Evolutionary conservation across 2,888 invertebrate genomes (phyloP).

Genomic region (Tenthredo scrophulariae): DNA sequence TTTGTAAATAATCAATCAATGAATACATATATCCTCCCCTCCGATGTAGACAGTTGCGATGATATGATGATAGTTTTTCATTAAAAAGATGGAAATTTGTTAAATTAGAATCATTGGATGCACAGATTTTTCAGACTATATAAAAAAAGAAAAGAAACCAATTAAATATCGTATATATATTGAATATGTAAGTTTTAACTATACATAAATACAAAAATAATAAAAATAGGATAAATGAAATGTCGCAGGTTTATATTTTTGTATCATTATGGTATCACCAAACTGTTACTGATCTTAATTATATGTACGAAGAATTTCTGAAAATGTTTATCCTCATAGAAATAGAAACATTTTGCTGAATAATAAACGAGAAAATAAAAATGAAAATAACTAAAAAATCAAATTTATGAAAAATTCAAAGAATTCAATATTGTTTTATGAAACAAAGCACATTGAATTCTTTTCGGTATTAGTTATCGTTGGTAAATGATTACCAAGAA

Average conservation of each 20-base stretch:
- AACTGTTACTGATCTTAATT: background rate
- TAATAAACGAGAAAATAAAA: background rate
- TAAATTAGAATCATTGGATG: background rate
- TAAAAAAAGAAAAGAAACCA: background rate
- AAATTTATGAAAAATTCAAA: background rate
- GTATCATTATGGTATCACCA: background rate
- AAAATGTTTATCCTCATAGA: background rate
- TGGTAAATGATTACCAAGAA: background rate
- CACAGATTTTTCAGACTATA: background rate
- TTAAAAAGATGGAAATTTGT: background rate
- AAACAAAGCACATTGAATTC: background rate
- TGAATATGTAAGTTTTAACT: slow-evolving; percentile 15
- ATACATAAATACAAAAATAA: background rate
- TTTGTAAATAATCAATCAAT: slow-evolving; percentile 23
- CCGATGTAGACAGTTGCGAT: background rate
- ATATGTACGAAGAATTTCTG: background rate
- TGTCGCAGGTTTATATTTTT: slow-evolving; percentile 2
- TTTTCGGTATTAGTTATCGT: background rate
- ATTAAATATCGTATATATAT: background rate
- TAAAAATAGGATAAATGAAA: background rate
- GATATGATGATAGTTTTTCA: background rate
- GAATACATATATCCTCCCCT: background rate
- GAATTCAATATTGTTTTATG: background rate
- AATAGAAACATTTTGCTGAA: background rate
- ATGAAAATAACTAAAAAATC: background rate